Percentiles rank a stretch among this genome's conserved stretches.
Conservation (phyloP, 2,797 vertebrate species). For the Esox lucius region DNA sequence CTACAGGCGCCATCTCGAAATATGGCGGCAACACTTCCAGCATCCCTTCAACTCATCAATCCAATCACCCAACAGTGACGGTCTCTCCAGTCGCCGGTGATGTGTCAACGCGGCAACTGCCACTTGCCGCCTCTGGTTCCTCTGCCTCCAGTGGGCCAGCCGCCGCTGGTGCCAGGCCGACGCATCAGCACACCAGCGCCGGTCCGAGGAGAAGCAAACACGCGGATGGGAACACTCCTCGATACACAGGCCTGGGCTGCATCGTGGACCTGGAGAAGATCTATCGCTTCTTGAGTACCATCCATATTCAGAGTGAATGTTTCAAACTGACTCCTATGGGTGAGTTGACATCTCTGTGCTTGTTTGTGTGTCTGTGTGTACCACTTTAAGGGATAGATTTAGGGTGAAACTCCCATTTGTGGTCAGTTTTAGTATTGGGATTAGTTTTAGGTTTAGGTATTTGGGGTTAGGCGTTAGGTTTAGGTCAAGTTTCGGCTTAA, state of each 20-base stretch:
- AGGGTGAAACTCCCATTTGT: background rate
- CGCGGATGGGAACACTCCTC: constrained; percentile 3
- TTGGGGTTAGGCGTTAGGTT: no score
- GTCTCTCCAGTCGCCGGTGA: background rate
- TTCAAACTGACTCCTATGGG: constrained; percentile 69
- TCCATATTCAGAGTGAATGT: constrained; percentile 25
- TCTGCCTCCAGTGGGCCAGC: background rate
- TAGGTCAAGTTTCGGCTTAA: no score
- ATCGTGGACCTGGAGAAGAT: constrained; percentile 73
- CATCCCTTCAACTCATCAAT: background rate
- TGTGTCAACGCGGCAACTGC: accelerated
- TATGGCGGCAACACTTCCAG: background rate
- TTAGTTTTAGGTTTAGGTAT: no score
- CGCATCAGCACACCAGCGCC: background rate
- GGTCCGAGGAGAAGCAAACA: constrained; percentile 6
- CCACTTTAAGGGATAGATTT: background rate
- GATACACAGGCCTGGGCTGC: constrained; percentile 14
- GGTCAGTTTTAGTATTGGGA: no score
- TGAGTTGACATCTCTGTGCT: constrained; percentile 47
- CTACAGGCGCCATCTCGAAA: background rate
- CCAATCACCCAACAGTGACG: background rate
- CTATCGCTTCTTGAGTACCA: constrained; percentile 63
- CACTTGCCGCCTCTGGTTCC: no score
- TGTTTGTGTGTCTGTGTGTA: constrained; percentile 11
- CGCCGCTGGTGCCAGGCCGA: background rate